These are phyloP conservation scores for Forbesichthys papilliferus DNA, from an alignment of 2,113 vertebrate species.

Conservation along the genomic window DNA sequence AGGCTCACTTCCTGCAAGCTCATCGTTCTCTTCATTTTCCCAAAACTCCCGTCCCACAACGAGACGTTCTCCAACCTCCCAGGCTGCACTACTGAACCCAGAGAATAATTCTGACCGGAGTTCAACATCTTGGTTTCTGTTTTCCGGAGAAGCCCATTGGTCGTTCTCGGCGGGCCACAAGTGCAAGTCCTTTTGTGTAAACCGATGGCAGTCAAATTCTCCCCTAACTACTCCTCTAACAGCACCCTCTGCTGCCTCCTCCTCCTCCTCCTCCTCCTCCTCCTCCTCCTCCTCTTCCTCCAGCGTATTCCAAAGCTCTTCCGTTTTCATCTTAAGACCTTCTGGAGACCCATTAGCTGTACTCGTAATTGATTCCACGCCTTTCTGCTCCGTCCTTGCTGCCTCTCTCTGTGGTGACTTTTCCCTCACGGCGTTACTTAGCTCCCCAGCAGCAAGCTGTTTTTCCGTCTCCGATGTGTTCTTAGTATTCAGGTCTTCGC, in stretches of 20 bases:
- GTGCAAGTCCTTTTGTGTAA: constrained; percentile 59
- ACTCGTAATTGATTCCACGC: constrained; percentile 18
- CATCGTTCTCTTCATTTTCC: constrained; percentile 76
- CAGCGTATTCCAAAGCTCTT: constrained; percentile 62
- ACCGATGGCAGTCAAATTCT: constrained; percentile 67
- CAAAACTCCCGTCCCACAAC: constrained; percentile 68
- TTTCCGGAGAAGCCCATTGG: constrained; percentile 76
- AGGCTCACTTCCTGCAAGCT: constrained; percentile 75
- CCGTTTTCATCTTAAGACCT: constrained; percentile 56
- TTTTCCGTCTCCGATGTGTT: constrained; percentile 54
- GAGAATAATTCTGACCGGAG: constrained; percentile 70
- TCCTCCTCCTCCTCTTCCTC: constrained; percentile 59
- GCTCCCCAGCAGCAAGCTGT: constrained; percentile 60
- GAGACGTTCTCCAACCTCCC: constrained; percentile 63
- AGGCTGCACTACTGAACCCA: constrained; percentile 57
- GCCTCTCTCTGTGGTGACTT: constrained; percentile 49
- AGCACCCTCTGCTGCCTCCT: constrained; percentile 22
- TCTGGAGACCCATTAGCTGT: constrained; percentile 44
- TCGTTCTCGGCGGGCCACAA: constrained; percentile 76
- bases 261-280: constrained; percentile 58
- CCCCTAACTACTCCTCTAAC: constrained; percentile 46
- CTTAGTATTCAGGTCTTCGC: constrained; percentile 37
- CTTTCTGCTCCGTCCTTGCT: not conserved
- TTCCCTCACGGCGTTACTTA: constrained; percentile 60
- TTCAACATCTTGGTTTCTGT: constrained; percentile 55